Percentiles rank a stretch among this genome's conserved stretches.
phyloP scores from a whole-genome alignment of 2,888 invertebrate species.

The Neoscelio sp. region DNA sequence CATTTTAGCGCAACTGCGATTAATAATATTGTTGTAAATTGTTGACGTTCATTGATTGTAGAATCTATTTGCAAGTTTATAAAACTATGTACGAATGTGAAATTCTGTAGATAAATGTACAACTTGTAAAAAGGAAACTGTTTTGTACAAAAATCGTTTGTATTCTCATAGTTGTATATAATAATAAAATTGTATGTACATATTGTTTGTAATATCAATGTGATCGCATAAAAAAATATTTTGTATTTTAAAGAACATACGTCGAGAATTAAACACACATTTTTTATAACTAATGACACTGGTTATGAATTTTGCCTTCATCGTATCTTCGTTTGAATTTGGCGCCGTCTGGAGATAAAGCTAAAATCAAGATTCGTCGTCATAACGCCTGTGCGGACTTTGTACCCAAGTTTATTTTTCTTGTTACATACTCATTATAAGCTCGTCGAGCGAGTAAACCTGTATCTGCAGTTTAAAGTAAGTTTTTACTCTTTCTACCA shows the following conservation, averaged over 20 bases:
- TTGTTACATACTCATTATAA: no score
- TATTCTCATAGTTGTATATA: conserved; percentile 25
- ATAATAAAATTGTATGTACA: conserved; percentile 18
- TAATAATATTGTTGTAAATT: conserved; percentile 18
- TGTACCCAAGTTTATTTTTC: conserved; percentile 1
- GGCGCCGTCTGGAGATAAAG: neutral
- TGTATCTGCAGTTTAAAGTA: no score
- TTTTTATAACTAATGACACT: no score
- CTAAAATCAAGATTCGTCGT: neutral
- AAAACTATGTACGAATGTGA: conserved; percentile 12
- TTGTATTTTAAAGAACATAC: conserved; percentile 22
- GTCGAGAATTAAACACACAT: neutral
- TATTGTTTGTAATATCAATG: conserved; percentile 14
- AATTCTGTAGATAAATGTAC: neutral
- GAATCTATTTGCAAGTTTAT: conserved; percentile 45
- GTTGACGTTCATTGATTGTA: conserved; percentile 37
- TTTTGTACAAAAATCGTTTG: conserved; percentile 36
- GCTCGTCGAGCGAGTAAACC: no score
- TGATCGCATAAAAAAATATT: neutral
- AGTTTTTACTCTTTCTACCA: no score
- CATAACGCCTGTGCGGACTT: neutral
- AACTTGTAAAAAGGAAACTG: conserved; percentile 25
- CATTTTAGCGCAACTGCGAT: neutral
- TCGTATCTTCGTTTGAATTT: conserved; percentile 11
- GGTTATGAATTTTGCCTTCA: no score